Percentiles rank a stretch among this genome's conserved stretches.
phyloP scores from a whole-genome alignment of 2,888 invertebrate genomes.

The Ptycholaimellus sp. region DNA sequence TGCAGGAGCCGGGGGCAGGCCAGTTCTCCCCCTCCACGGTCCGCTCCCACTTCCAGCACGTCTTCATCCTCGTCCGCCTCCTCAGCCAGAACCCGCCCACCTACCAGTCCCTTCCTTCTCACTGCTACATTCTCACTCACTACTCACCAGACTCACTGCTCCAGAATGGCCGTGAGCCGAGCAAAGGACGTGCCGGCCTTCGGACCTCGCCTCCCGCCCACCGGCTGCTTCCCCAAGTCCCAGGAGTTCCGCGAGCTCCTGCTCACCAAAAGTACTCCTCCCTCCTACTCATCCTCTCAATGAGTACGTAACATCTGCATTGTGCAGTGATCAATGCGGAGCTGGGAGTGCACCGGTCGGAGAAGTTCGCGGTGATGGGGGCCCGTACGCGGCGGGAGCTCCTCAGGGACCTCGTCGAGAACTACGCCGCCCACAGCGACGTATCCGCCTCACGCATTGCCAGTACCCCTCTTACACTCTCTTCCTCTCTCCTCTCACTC shows the following conservation, averaged over 20 bases:
- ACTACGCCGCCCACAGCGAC: slow-evolving; percentile 53
- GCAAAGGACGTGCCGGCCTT: slow-evolving; percentile 84
- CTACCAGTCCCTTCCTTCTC: not conserved
- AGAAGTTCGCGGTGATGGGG: slow-evolving; percentile 89
- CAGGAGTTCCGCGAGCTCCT: slow-evolving; percentile 82
- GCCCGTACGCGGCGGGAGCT: slow-evolving; percentile 80
- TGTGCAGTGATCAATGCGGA: slow-evolving; percentile 65
- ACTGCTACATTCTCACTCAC: not conserved
- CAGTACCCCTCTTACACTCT: no score
- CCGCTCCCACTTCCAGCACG: slow-evolving; percentile 87
- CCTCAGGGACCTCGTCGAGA: slow-evolving; percentile 65
- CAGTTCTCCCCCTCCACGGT: slow-evolving; percentile 81
- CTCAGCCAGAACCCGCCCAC: no score
- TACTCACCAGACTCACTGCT: not conserved
- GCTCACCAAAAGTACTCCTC: slow-evolving; percentile 47
- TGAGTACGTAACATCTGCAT: not conserved
- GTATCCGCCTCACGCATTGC: no score
- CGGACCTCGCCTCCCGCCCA: slow-evolving; percentile 73
- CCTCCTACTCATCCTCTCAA: not conserved
- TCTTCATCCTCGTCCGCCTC: slow-evolving; percentile 69
- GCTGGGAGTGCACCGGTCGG: slow-evolving; percentile 78
- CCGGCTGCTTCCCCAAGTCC: slow-evolving; percentile 61
- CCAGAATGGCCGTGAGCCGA: slow-evolving; percentile 38
- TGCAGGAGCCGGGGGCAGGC: slow-evolving; percentile 37
- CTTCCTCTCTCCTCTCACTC: no score